Percentiles rank a stretch among this genome's conserved stretches.
These are phyloP conservation scores for Leucoraja ocellata DNA, from an alignment of 2,797 vertebrate species.

Conservation along the genomic window DNA sequence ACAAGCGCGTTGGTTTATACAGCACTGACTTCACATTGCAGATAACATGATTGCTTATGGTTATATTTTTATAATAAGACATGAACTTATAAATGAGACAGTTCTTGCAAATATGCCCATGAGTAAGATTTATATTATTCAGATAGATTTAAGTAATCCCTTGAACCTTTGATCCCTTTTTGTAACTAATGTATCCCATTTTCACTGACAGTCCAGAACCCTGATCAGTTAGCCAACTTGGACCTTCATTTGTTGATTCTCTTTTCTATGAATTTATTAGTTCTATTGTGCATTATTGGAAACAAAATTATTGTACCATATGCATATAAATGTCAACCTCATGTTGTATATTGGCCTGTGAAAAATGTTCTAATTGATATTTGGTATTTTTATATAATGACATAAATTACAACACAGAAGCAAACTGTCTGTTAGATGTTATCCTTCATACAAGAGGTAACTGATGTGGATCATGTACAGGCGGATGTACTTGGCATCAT, in stretches of 20 bases:
- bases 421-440: neutral
- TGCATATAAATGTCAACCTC: neutral
- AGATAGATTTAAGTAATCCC: conserved; percentile 8
- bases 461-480: neutral
- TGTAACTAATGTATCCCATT: neutral
- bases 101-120: neutral
- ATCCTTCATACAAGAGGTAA: neutral
- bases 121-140: neutral
- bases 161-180: neutral
- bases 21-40: neutral
- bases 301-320: neutral
- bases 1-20: neutral
- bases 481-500: too few species aligned
- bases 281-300: neutral
- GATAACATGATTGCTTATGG: neutral
- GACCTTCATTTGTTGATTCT: neutral
- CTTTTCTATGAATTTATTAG: neutral
- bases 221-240: neutral
- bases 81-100: neutral
- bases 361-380: neutral
- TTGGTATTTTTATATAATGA: neutral
- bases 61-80: neutral
- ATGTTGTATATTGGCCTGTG: neutral
- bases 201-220: neutral
- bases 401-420: neutral